Evolutionary conservation across 1,140 invertebrate genomes (phyloP).

Genomic region (Belonocnema kinseyi): DNA sequence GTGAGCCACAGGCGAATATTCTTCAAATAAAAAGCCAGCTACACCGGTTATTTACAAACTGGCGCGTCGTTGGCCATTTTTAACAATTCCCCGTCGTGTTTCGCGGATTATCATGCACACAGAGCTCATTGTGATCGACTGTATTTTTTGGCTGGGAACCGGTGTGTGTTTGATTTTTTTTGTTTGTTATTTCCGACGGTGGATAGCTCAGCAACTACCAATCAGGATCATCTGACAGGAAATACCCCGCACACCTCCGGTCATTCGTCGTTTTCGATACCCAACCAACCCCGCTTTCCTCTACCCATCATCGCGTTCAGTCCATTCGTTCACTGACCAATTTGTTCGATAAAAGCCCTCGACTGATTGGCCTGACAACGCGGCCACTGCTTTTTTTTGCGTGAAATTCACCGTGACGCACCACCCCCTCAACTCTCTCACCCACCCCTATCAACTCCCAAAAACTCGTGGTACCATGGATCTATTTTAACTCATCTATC

Average conservation of each 20-base stretch:
- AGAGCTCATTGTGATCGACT: slow-evolving; percentile 39
- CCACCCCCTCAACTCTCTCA: slow-evolving; percentile 28
- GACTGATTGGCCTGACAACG: slow-evolving; percentile 73
- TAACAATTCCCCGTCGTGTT: slow-evolving; percentile 49
- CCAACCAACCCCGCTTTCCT: slow-evolving; percentile 52
- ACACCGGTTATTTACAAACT: slow-evolving; percentile 43
- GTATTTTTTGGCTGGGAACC: slow-evolving; percentile 42
- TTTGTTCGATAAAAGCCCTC: slow-evolving; percentile 74
- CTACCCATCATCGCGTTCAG: slow-evolving; percentile 38
- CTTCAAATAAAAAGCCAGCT: slow-evolving; percentile 66
- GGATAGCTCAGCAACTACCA: slow-evolving; percentile 73
- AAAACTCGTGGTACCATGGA: slow-evolving; percentile 2
- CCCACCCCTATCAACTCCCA: not conserved
- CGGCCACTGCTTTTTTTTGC: slow-evolving; percentile 67
- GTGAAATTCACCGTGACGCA: slow-evolving; percentile 66
- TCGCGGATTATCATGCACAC: slow-evolving; percentile 51
- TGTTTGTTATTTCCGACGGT: slow-evolving; percentile 63
- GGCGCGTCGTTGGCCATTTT: slow-evolving; percentile 49
- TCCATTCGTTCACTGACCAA: slow-evolving; percentile 69
- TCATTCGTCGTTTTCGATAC: slow-evolving; percentile 47
- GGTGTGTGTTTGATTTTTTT: slow-evolving; percentile 38
- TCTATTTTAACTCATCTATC: slow-evolving; percentile 35
- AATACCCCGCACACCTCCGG: slow-evolving; percentile 55
- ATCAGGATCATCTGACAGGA: slow-evolving; percentile 75
- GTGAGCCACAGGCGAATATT: slow-evolving; percentile 58